Evolutionary conservation across 2,888 invertebrate species (phyloP).

Genomic region (Cosmia pyralina): DNA sequence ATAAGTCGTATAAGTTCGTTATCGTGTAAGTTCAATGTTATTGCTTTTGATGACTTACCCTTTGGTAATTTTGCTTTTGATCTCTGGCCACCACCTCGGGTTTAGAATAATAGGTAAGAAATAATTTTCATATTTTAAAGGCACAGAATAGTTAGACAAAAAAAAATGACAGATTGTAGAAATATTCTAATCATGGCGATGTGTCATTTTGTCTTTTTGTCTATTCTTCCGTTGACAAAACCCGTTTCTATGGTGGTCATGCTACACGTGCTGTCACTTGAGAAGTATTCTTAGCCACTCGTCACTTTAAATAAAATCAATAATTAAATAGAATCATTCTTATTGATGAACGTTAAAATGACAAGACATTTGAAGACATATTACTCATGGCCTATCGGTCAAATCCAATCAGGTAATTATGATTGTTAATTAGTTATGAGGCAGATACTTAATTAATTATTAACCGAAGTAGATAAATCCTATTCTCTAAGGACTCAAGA

Average conservation of each 20-base stretch:
- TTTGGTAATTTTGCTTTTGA: neutral
- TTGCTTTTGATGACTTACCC: neutral
- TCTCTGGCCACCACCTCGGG: neutral
- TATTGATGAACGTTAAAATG: neutral
- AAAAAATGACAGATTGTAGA: too few relatives aligned
- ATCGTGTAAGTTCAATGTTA: neutral
- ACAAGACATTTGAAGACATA: neutral
- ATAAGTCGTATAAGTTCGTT: too few relatives aligned
- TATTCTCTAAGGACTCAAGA: neutral
- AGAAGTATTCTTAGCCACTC: neutral
- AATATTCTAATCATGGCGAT: too few relatives aligned
- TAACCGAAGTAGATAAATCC: neutral
- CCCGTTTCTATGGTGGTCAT: too few relatives aligned
- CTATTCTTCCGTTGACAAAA: too few relatives aligned
- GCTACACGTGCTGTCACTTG: too few relatives aligned
- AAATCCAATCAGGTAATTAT: conserved; percentile 1
- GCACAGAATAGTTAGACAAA: neutral
- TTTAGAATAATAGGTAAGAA: neutral
- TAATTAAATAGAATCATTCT: neutral
- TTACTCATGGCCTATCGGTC: neutral
- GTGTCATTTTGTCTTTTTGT: too few relatives aligned
- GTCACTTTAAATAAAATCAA: too few relatives aligned
- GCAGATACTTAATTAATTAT: neutral
- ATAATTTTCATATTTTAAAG: neutral
- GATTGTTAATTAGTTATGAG: neutral